Evolutionary conservation across 1,140 invertebrate species (phyloP), one percentile per base, ranked within the genome.

Genomic region (Penaeus vannamei): DNA sequence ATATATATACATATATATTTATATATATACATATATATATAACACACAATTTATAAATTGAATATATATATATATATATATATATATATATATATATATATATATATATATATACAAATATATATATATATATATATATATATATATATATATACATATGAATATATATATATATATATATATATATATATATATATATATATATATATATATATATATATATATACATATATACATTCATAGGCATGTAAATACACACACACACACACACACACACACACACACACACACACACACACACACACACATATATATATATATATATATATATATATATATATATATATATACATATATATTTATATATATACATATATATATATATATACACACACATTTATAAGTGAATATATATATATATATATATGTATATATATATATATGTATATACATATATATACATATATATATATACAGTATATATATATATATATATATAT

Each of bases 391-490:
- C 2, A 72, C 2, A 72, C 2, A 72, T 72, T 23, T 72, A 22
- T 72, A 22, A 23, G 14, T 23, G 8, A 23, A 72, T 72, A 72
- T 72, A 72, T 72, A 72, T 72, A 72, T 72, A n/a, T 72, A 72
- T 19, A 72, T 72, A 72, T 72, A 72, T 72, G n/a, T 72, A 72
- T 72, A 72, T 72, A n/a, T 72, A 72, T n/a, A 72, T 72, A n/a
- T 72, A 72, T 72, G 2, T 22, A 72, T 72, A 72, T 72, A 72
- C n/a, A 72, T 72, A 72, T 72, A 72, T 19, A 72, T 72, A 72
- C n/a, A 72, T 72, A 72, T 72, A 72, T 72, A 72, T 72, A 72
- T 72, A 72, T 72, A 72, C 26, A 29, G 29, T 72, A 72, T n/a
- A 72, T 72, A 3, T 26, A 72, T n/a, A 72, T 72, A 72, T 26